Evolutionary conservation across 2,797 vertebrate genomes (phyloP), one percentile per base, ranked within the genome.

Genomic region (Ctenopoma kingsleyae): DNA sequence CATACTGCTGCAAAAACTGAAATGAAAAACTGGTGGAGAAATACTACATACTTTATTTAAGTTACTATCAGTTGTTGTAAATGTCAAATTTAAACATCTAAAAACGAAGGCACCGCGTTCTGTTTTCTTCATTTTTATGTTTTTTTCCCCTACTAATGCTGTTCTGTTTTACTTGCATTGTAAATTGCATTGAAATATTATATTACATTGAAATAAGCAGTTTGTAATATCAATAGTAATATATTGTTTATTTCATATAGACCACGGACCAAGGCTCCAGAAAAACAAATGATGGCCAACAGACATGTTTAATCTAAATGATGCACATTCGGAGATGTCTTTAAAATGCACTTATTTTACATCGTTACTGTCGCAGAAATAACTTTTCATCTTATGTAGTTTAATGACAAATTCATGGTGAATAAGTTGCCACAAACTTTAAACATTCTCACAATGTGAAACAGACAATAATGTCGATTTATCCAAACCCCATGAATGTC

Each of bases 271-370:
- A 15, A 0, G 3, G 35, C 56, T 50, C 77, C 62, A 32, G 83
- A 41, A 27, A 92, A 85, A 60, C 79, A 80, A 46, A 43, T 59
- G 62, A 71, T 60, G 65, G 8, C 47, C 47, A 62, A 63, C 32
- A 22, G 71, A 56, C 53, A 65, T 0, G 8, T 65, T 57, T 88
- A 64, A 86, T 32, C 8, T 5, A 17, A 25, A 67, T 2, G 22
- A 6, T 41, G 43, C 48, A 13, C 1, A 61, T 65, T 80, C 0
- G 38, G 10, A 1, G 16, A 3, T 44, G 61, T 43, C 32, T 66
- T 62, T 3, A 15, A 53, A 22, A 9, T 38, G 41, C 15, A 19
- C 0, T 51, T 32, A 4, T 41, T 8, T 19, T 43, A 57, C 8
- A 23, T 11, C 12, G 1, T 51, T 13, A 6, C 51, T 35, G 7